Conservation (phyloP, 1,140 invertebrate species). For the Neodiprion virginianus region DNA sequence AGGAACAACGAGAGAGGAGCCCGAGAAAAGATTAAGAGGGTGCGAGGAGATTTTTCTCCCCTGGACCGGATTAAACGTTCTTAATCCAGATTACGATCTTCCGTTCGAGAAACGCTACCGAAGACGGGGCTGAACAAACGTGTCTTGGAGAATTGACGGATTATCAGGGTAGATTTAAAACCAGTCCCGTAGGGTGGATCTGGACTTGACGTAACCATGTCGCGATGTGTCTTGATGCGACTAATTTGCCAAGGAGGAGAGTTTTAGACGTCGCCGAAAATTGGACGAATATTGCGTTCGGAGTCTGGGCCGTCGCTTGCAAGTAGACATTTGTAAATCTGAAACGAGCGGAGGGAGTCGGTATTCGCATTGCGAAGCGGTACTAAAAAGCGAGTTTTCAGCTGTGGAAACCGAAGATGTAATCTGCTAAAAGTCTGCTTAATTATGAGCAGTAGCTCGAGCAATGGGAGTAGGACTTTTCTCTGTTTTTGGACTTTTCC, state of each 20-base stretch:
- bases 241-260: neutral
- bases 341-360: neutral
- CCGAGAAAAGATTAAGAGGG: conserved; percentile 56
- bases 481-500: conserved; percentile 64
- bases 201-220: neutral
- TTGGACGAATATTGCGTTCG: neutral
- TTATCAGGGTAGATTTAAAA: neutral
- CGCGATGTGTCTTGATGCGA: neutral
- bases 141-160: neutral
- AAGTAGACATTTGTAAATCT: no score
- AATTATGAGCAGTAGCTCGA: conserved; percentile 55
- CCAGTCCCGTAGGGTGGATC: no score
- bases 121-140: neutral
- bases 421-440: conserved; percentile 62
- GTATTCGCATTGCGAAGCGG: neutral
- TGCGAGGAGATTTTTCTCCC: conserved; percentile 36
- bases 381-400: neutral
- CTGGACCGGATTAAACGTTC: conserved; percentile 44
- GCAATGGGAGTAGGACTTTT: conserved; percentile 28
- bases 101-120: neutral
- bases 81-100: conserved; percentile 28
- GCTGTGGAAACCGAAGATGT: conserved; percentile 42
- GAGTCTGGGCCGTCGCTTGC: no score
- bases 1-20: conserved; percentile 27
- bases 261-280: neutral